These are phyloP conservation scores for Tonatia bakeri DNA, from an alignment of 2,113 vertebrate species.

Conservation along the genomic window DNA sequence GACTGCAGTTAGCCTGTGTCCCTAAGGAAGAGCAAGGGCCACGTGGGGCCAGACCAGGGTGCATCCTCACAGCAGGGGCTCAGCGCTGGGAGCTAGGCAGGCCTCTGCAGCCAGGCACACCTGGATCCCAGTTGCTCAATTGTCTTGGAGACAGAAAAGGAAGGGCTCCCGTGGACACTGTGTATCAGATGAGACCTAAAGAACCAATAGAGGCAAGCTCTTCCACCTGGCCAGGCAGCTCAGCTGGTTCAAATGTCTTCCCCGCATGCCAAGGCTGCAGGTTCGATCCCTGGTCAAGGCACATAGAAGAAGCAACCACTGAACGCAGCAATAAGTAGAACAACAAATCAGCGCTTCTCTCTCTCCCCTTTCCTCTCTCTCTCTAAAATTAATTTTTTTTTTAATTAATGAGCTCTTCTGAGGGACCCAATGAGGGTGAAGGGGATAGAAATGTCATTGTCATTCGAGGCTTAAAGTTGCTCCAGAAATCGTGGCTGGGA, in stretches of 20 bases:
- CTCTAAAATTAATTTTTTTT: not conserved
- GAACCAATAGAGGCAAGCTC: not conserved
- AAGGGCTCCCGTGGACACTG: accelerated
- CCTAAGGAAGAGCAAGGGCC: too few species aligned
- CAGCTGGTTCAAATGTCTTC: too few species aligned
- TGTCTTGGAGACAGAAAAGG: accelerated
- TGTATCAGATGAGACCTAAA: not conserved
- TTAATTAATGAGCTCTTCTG: too few species aligned
- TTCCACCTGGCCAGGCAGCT: too few species aligned
- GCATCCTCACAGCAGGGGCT: too few species aligned
- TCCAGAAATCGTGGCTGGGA: not conserved
- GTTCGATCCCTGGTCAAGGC: too few species aligned
- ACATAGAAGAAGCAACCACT: too few species aligned
- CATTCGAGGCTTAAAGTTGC: not conserved
- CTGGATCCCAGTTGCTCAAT: accelerated
- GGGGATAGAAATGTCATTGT: accelerated
- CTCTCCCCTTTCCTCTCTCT: not conserved
- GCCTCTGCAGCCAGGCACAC: not conserved
- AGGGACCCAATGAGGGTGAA: too few species aligned
- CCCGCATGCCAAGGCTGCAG: too few species aligned
- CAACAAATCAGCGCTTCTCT: too few species aligned
- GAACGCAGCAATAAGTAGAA: too few species aligned
- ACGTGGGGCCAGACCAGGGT: too few species aligned
- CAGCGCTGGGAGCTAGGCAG: not conserved
- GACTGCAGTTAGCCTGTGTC: not conserved